Evolutionary conservation across 2,113 vertebrate genomes (phyloP), one percentile per base, ranked within the genome.

Genomic region (Caloenas nicobarica): DNA sequence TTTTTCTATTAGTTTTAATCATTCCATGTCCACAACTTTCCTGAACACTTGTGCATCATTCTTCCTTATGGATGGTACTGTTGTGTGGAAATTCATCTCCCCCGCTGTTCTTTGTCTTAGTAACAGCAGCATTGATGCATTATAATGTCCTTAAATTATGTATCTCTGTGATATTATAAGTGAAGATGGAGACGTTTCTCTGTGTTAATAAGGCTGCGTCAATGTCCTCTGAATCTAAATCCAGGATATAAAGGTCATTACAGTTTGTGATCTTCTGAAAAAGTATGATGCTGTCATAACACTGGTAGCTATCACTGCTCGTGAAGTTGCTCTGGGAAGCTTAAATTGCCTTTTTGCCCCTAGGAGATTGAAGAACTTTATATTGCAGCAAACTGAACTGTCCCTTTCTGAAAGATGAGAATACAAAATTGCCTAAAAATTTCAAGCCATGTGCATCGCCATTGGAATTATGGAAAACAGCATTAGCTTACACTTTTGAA

Each of bases 1-100:
- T 91, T 94, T 79, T 97, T 76, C 72, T 79, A 38, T 82, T 87
- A 66, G 46, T 90, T 94, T 94, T 77, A 81, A 51, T 93, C 1
- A 0, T 73, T 72, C 36, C 13, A 33, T n/a, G 40, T 48, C 60
- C 56, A 38, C 33, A 58, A 2, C 53, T 66, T 90, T 61, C 46
- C 36, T 83, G 42, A 88, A 65, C 28, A 25, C 33, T 87, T 73
- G 31, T 21, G 50, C 26, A 53, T 91, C 64, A 80, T 93, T 53
- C 24, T 72, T 89, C 61, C 40, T 79, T 86, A 81, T 81, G 86
- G 51, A 4, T 48, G 17, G 44, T 81, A 65, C 36, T 48, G 22
- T 57, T 71, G n/a, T 16, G 40, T 80, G 66, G 71, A 89, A 93
- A 79, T 74, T 77, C 25, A 80, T 68, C 58, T 85, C 19, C 53